Conservation (phyloP, 2,888 invertebrate species). For the Odontothrips loti region DNA sequence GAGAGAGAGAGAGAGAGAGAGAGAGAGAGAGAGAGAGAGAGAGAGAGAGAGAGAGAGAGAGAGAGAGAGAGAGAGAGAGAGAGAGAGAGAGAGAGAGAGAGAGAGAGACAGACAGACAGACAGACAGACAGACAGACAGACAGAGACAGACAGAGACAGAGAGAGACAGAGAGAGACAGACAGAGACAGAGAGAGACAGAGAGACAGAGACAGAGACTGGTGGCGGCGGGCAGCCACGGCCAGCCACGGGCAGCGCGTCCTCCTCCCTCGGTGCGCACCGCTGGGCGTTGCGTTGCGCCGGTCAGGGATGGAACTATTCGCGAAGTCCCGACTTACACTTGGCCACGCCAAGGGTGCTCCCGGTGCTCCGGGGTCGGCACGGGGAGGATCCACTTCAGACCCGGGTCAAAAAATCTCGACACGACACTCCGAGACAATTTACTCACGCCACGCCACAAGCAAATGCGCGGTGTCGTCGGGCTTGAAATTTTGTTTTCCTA, state of each 20-base stretch:
- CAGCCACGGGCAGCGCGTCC: background rate
- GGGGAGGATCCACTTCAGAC: too few species aligned
- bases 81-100: background rate
- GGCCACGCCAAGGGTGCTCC: conserved; percentile 45
- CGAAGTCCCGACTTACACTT: background rate
- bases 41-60: too few species aligned
- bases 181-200: too few species aligned
- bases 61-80: background rate
- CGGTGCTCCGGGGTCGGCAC: too few species aligned
- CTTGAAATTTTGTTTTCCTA: too few species aligned
- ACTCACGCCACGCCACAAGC: too few species aligned
- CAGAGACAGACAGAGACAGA: too few species aligned
- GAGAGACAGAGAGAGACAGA: too few species aligned
- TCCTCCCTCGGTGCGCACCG: background rate
- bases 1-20: background rate
- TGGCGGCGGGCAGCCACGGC: background rate
- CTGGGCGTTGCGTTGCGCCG: background rate
- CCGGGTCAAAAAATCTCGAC: too few species aligned
- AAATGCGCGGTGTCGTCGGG: too few species aligned
- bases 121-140: background rate
- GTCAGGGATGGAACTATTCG: conserved; percentile 12
- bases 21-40: background rate
- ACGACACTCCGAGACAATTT: too few species aligned
- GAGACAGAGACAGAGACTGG: too few species aligned
- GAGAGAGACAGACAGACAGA: background rate